Evolutionary conservation across 2,113 vertebrate species (phyloP), one percentile per base, ranked within the genome.

Genomic region (Cyrtonyx montezumae): DNA sequence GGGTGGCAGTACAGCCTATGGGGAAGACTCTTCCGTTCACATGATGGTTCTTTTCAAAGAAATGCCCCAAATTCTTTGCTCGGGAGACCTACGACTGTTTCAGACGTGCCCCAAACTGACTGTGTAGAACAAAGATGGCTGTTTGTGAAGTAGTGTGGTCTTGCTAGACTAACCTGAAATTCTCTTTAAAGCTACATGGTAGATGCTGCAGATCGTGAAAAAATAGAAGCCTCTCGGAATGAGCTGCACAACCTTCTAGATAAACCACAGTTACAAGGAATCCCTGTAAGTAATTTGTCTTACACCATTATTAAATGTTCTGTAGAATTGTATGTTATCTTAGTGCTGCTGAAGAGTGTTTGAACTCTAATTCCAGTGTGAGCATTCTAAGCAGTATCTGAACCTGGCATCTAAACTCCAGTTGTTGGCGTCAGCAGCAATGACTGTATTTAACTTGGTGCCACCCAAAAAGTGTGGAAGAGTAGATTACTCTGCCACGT

Each of bases 241-340:
- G 99, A 99, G 84, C 98, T 99, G 68, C 99, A 99, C 96, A 99
- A 99, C 96, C 98, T 99, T 84, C 98, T 99, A 98, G 99, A 99
- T 73, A 99, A 99, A 94, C 99, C 99, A 77, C 99, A 99, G 96
- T 96, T 99, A 97, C 99, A 99, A 98, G 99, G 99, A 96, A 99
- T 99, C 91, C 99, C 99, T 91, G 99, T 99, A 97, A 98, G 99
- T 98, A 86, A 37, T 45, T 14, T 81, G 61, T 40, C 63, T 75
- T 14, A 9, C 30, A 22, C 20, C 3, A 17, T 9, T 49, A 7
- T 43, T 82, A 16, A 58, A 26, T 34, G n/a, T 74, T 30, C 53
- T 49, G 49, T 49, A 79, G 71, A 16, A 73, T 37, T 28, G 42
- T 19, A 49, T 3, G 0, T 58, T 42, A 19, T 30, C 32, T 20